Evolutionary conservation across 2,888 invertebrate genomes (phyloP).

Genomic region (Netelia fuscicornis): DNA sequence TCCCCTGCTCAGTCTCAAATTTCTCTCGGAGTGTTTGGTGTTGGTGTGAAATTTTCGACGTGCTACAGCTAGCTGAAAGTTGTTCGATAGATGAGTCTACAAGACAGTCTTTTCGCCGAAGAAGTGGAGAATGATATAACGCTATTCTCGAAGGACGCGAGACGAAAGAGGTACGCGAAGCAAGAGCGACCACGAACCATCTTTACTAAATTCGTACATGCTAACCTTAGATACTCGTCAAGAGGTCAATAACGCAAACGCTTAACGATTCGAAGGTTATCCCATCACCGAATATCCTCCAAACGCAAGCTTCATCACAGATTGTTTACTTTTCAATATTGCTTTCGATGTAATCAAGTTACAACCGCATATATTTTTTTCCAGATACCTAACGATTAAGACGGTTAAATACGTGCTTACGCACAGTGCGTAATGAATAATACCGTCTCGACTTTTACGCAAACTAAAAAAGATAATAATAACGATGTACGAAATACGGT

Average conservation of each 20-base stretch:
- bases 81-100: constrained; percentile 81
- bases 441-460: too few species aligned
- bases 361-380: too few species aligned
- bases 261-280: not conserved
- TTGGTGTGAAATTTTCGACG: constrained; percentile 33
- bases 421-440: too few species aligned
- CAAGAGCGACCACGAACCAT: not conserved
- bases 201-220: not conserved
- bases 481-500: too few species aligned
- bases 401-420: too few species aligned
- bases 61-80: constrained; percentile 20
- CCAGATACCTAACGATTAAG: too few species aligned
- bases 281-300: not conserved
- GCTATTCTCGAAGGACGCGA: constrained; percentile 77
- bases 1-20: not conserved
- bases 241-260: too few species aligned
- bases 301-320: not conserved
- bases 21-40: not conserved
- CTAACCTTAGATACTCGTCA: not conserved
- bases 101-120: constrained; percentile 80
- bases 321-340: not conserved
- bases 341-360: not conserved
- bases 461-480: too few species aligned
- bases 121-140: constrained; percentile 82
- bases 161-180: constrained; percentile 79